These are phyloP conservation scores for Chymomyza caudatula DNA, from an alignment of 2,888 invertebrate genomes.

Conservation along the genomic window DNA sequence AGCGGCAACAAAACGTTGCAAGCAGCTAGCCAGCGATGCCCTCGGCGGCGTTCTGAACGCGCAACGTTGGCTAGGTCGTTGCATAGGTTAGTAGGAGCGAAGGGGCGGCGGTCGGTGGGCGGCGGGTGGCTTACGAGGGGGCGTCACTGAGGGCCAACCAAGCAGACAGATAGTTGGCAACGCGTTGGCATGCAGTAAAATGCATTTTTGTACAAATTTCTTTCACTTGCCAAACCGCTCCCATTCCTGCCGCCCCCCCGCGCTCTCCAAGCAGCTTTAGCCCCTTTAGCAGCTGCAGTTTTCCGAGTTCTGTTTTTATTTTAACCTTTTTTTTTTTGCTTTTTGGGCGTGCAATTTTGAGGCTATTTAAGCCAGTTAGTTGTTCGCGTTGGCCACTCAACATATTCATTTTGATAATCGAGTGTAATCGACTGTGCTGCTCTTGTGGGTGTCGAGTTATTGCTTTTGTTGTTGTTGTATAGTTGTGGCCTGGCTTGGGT, in stretches of 20 bases:
- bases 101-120: conserved; percentile 6
- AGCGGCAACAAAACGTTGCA: neutral
- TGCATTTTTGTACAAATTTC: conserved; percentile 18
- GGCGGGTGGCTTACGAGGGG: conserved; percentile 19
- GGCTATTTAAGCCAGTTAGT: conserved; percentile 31
- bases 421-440: conserved; percentile 39
- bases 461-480: neutral
- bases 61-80: neutral
- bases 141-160: neutral
- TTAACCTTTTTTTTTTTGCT: conserved; percentile 10
- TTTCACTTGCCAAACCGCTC: neutral
- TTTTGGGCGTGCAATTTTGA: conserved; percentile 26
- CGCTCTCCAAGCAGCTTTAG: neutral
- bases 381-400: conserved; percentile 45
- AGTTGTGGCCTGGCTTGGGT: neutral
- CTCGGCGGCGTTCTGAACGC: neutral
- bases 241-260: neutral
- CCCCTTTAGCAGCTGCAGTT: neutral
- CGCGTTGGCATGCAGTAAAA: conserved; percentile 41
- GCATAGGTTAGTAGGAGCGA: neutral
- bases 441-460: neutral
- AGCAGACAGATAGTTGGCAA: conserved; percentile 37
- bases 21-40: neutral
- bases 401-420: conserved; percentile 59
- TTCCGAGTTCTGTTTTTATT: neutral